Conservation (phyloP, 1,140 invertebrate genomes). For the Drosophila paulistorum region DNA sequence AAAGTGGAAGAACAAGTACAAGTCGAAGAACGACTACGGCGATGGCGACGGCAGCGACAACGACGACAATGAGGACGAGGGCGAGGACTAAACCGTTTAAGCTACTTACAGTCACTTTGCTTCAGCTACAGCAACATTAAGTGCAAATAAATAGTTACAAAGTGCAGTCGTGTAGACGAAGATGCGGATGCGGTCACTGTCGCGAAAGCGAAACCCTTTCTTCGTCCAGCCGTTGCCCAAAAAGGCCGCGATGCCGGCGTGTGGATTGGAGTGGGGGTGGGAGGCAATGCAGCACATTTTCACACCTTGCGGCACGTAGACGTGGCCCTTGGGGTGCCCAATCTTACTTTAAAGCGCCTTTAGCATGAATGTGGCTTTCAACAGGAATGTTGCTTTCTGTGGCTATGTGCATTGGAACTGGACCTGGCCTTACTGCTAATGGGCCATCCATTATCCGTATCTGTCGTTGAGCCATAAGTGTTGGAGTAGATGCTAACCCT, state of each 20-base stretch:
- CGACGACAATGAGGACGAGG: neutral
- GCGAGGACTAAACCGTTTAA: slow-evolving; percentile 59
- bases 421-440: slow-evolving; percentile 38
- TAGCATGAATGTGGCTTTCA: slow-evolving; percentile 33
- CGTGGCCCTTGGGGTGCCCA: slow-evolving; percentile 34
- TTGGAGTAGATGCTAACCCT: slow-evolving; percentile 25
- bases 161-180: slow-evolving; percentile 48
- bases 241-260: neutral
- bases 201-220: slow-evolving; percentile 29
- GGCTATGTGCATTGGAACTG: slow-evolving; percentile 17
- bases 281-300: slow-evolving; percentile 12
- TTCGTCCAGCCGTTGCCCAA: slow-evolving; percentile 3
- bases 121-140: slow-evolving; percentile 43
- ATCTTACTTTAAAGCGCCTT: slow-evolving; percentile 42
- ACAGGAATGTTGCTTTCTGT: slow-evolving; percentile 15
- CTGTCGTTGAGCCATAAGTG: slow-evolving; percentile 22
- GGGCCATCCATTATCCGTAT: slow-evolving; percentile 55
- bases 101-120: slow-evolving; percentile 71
- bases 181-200: slow-evolving; percentile 26
- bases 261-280: neutral
- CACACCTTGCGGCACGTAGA: slow-evolving; percentile 50
- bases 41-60: neutral
- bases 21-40: slow-evolving; percentile 8
- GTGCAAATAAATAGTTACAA: slow-evolving; percentile 72
- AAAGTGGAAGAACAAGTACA: slow-evolving; percentile 12